A percentile compares a stretch with the other conserved stretches of the same genome.
Conservation (phyloP, 2,888 invertebrate genomes). For the Drosophila rubida region DNA sequence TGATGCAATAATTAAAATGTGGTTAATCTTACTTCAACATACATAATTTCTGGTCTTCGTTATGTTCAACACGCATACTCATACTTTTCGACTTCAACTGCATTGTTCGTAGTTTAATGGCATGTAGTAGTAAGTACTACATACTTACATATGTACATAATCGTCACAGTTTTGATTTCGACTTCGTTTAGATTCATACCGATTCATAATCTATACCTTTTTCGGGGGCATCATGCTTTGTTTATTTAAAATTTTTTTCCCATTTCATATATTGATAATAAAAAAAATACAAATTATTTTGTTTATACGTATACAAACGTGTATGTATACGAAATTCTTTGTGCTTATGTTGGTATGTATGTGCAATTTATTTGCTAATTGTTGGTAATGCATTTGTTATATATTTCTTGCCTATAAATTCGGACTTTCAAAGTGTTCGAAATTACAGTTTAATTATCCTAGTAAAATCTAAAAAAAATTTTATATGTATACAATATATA, state of each 20-base stretch:
- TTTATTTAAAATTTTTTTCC: slow-evolving; percentile 18
- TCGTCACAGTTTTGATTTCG: slow-evolving; percentile 43
- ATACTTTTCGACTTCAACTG: slow-evolving; percentile 18
- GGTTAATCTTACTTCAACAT: slow-evolving; percentile 57
- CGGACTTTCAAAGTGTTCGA: slow-evolving; percentile 81
- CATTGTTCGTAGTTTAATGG: slow-evolving; percentile 22
- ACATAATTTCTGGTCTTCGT: slow-evolving; percentile 40
- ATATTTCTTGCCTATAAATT: slow-evolving; percentile 72
- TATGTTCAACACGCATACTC: slow-evolving; percentile 17
- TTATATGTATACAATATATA: slow-evolving; percentile 29
- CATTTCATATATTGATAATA: slow-evolving; percentile 53
- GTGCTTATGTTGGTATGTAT: slow-evolving; percentile 24
- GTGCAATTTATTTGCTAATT: slow-evolving; percentile 68
- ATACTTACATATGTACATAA: slow-evolving; percentile 27
- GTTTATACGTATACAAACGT: slow-evolving; percentile 47
- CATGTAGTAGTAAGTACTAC: slow-evolving; percentile 19
- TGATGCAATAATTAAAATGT: slow-evolving; percentile 47
- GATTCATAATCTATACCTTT: slow-evolving; percentile 6
- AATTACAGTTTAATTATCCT: slow-evolving; percentile 71
- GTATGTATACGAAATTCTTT: slow-evolving; percentile 36
- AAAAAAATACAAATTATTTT: slow-evolving; percentile 61
- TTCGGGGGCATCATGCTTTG: slow-evolving; percentile 7
- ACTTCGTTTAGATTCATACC: slow-evolving; percentile 20
- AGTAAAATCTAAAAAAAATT: slow-evolving; percentile 67
- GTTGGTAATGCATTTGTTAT: slow-evolving; percentile 37